Conservation (phyloP, 2,888 invertebrate genomes). For the Osmoderma eremita region DNA sequence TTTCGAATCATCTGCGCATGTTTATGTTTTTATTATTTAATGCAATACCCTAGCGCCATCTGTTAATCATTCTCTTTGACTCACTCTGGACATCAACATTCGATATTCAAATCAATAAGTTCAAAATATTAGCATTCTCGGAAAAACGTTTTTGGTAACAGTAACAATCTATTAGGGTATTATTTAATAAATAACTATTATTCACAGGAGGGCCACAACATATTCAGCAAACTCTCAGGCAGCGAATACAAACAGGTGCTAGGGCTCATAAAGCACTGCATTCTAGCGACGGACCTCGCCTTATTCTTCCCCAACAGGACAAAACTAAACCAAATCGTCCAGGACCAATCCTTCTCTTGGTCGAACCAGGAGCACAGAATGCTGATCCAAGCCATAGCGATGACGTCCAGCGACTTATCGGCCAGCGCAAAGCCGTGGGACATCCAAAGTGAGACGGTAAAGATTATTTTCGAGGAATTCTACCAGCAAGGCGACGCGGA, state of each 20-base stretch:
- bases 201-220: slow-evolving; percentile 84
- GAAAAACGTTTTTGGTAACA: too few relatives aligned
- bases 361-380: slow-evolving; percentile 72
- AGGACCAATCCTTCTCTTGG: slow-evolving; percentile 73
- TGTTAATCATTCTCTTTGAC: too few relatives aligned
- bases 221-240: slow-evolving; percentile 77
- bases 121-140: too few relatives aligned
- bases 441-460: slow-evolving; percentile 81
- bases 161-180: too few relatives aligned
- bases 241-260: slow-evolving; percentile 82
- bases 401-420: slow-evolving; percentile 87
- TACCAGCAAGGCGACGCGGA: slow-evolving; percentile 74
- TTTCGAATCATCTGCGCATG: too few relatives aligned
- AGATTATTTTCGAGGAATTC: slow-evolving; percentile 83
- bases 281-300: slow-evolving; percentile 86
- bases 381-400: slow-evolving; percentile 78
- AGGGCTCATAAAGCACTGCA: slow-evolving; percentile 81
- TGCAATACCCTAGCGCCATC: too few relatives aligned
- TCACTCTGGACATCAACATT: too few relatives aligned
- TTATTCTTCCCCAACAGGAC: slow-evolving; percentile 82
- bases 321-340: slow-evolving; percentile 68
- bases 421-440: slow-evolving; percentile 88
- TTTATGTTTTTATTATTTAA: too few relatives aligned
- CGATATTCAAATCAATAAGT: too few relatives aligned
- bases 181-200: too few relatives aligned